These are phyloP conservation scores for Barbus barbus DNA, from an alignment of 2,113 vertebrate species.

Conservation along the genomic window DNA sequence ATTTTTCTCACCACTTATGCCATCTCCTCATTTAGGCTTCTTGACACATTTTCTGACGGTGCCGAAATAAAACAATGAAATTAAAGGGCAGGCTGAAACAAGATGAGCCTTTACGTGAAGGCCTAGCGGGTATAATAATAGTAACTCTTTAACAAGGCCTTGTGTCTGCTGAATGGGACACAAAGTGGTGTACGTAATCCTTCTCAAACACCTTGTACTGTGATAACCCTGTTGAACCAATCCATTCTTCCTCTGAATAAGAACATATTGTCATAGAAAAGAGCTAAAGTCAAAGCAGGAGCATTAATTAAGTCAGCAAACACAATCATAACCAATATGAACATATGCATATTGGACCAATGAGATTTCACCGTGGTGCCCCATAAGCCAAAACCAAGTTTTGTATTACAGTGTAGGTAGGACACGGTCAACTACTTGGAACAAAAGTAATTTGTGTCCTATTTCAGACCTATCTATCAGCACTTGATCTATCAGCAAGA, in stretches of 20 bases:
- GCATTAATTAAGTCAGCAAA: too few species aligned
- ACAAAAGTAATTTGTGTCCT: not conserved
- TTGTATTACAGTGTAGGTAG: too few species aligned
- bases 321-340: not conserved
- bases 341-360: not conserved
- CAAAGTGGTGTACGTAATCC: not conserved
- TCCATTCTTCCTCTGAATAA: constrained; percentile 49
- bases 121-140: constrained; percentile 26
- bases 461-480: too few species aligned
- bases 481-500: too few species aligned
- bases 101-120: constrained; percentile 14
- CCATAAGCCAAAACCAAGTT: not conserved
- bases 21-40: constrained; percentile 14
- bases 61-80: not conserved
- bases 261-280: constrained; percentile 49
- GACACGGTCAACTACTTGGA: too few species aligned
- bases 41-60: constrained; percentile 1
- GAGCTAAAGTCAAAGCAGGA: constrained; percentile 33
- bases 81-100: constrained; percentile 34
- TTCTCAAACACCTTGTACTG: constrained; percentile 9
- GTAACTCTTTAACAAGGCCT: constrained; percentile 5
- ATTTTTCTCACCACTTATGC: not conserved
- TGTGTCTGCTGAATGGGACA: constrained; percentile 23
- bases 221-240: constrained; percentile 42
- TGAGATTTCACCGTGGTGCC: not conserved